Conservation (phyloP, 2,888 invertebrate species). For the Cryptocheilus praepositus region DNA sequence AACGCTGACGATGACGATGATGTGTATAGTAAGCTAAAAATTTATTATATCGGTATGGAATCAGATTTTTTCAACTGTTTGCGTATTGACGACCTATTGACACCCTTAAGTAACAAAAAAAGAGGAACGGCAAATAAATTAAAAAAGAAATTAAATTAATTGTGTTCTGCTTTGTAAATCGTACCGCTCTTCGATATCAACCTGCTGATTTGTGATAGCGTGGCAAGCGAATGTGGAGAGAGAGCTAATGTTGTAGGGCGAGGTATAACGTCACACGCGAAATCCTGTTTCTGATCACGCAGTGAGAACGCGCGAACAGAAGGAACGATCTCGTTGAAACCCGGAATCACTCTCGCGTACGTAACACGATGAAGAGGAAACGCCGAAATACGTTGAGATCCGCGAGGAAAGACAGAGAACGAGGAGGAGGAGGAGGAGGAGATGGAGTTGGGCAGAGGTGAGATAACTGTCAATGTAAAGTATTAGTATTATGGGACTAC, state of each 20-base stretch:
- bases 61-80: conserved; percentile 72
- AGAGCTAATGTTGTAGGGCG: background rate
- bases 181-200: conserved; percentile 60
- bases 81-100: conserved; percentile 69
- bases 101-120: conserved; percentile 56
- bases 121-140: conserved; percentile 64
- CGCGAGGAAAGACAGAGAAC: conserved; percentile 16
- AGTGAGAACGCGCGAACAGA: conserved; percentile 22
- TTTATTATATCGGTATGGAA: conserved; percentile 73
- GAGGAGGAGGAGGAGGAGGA: background rate
- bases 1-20: conserved; percentile 49
- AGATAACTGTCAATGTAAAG: conserved; percentile 65
- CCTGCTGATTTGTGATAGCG: conserved; percentile 60
- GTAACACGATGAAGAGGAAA: background rate
- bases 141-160: conserved; percentile 60
- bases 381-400: background rate
- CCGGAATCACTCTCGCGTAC: conserved; percentile 33
- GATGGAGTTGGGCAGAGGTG: conserved; percentile 14
- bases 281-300: conserved; percentile 6
- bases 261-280: conserved; percentile 7
- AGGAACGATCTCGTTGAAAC: conserved; percentile 22
- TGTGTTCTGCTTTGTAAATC: conserved; percentile 66
- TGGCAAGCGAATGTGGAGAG: conserved; percentile 21
- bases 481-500: conserved; percentile 65
- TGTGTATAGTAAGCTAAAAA: conserved; percentile 73